phyloP scores from a whole-genome alignment of 2,797 vertebrate species.

The Silurus aristotelis region DNA sequence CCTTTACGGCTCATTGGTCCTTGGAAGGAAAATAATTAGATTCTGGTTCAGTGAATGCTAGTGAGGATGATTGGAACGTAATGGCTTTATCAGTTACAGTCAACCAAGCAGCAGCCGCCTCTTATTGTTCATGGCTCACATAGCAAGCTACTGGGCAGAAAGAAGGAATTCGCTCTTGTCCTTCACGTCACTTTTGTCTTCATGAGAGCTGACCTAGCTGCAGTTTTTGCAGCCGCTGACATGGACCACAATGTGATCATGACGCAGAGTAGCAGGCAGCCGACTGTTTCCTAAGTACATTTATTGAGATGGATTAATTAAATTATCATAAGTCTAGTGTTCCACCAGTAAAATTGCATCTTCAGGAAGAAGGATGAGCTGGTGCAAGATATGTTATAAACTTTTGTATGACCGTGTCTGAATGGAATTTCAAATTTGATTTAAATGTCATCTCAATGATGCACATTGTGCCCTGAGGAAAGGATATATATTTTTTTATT shows the following conservation, averaged over 20 bases:
- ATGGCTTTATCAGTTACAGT: conserved; percentile 65
- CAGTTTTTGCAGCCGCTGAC: conserved; percentile 20
- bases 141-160: conserved; percentile 36
- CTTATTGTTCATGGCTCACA: conserved; percentile 53
- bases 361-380: background rate
- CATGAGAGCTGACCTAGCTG: conserved; percentile 10
- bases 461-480: background rate
- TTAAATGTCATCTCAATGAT: background rate
- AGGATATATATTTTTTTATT: background rate
- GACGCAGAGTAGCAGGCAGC: background rate
- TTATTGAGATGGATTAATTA: conserved; percentile 2
- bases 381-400: background rate
- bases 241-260: background rate
- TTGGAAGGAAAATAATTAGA: conserved; percentile 75
- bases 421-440: background rate
- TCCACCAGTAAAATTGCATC: background rate
- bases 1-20: conserved; percentile 74
- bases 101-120: conserved; percentile 51
- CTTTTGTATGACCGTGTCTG: background rate
- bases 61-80: conserved; percentile 45
- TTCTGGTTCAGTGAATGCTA: conserved; percentile 58
- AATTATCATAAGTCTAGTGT: background rate
- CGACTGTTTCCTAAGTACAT: background rate
- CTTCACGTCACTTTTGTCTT: conserved; percentile 36
- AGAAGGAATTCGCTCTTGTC: conserved; percentile 35